phyloP scores from a whole-genome alignment of 1,140 invertebrate species.

The Acromyrmex echinatior region DNA sequence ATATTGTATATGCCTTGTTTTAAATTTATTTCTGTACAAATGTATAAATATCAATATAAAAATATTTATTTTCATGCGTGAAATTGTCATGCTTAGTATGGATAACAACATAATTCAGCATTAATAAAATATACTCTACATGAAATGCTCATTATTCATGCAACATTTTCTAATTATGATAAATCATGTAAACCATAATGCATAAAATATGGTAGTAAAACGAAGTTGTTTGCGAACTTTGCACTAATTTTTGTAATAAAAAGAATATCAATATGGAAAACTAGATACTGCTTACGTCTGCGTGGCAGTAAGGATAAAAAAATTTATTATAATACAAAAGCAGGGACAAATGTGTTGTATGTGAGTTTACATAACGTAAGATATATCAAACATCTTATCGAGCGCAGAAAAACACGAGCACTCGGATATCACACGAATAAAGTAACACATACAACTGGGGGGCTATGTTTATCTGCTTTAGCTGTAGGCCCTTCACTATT shows the following conservation, averaged over 20 bases:
- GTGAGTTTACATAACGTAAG: not conserved
- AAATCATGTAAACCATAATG: slow-evolving; percentile 10
- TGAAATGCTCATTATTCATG: slow-evolving; percentile 19
- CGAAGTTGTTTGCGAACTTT: not conserved
- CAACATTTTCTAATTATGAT: slow-evolving; percentile 18
- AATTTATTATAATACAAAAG: not conserved
- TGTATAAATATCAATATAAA: slow-evolving; percentile 29
- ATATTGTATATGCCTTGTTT: not conserved
- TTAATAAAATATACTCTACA: not conserved
- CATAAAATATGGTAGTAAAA: not conserved
- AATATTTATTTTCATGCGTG: not conserved
- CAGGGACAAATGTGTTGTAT: not conserved
- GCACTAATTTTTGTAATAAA: slow-evolving; percentile 32
- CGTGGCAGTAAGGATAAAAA: slow-evolving; percentile 7
- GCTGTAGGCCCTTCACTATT: slow-evolving; percentile 82
- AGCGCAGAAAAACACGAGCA: slow-evolving; percentile 47
- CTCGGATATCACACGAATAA: slow-evolving; percentile 69
- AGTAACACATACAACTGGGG: slow-evolving; percentile 82
- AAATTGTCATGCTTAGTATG: slow-evolving; percentile 5
- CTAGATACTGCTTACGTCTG: not conserved
- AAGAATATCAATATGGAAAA: not conserved
- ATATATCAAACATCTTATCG: slow-evolving; percentile 16
- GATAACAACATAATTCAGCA: slow-evolving; percentile 1
- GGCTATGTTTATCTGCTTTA: slow-evolving; percentile 78
- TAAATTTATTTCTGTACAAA: not conserved